Base-by-base conservation (phyloP, 2,888 invertebrate genomes). In the Vesta saturnalis region DNA sequence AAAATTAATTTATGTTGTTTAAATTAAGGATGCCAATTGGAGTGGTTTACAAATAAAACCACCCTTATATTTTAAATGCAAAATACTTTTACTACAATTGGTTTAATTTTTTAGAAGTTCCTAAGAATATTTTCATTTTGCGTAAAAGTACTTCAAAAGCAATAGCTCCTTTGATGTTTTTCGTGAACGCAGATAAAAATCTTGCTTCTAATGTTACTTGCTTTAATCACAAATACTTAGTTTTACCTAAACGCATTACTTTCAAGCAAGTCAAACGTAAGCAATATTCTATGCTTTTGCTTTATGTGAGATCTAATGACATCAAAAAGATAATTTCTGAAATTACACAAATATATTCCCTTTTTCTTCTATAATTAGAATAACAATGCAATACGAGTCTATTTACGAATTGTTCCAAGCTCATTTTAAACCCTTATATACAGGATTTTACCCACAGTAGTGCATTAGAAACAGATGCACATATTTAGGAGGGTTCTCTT, bases 401-500 rank as follows among this genome's bases (percentile, higher is more conserved):
- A 21, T 52, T 52, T 23, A n/a, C n/a, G 35, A n/a, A 58, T 35
- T 58, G 58, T 39, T n/a, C 18, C 52, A 64, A 64, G 49, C 58
- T 58, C 59, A 54, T 64, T 64, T 49, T 59, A 54, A 64, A 64
- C 64, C 59, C 64, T 64, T 64, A 12, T 64, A 39, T 10, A 59
- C 52, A 22, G 52, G 8, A 22, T 54, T 39, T 59, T 64, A 59
- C 64, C 59, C 64, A 58, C 52, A 15, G 30, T 57, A 59, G 52
- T 52, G 43, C 15, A 35, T 64, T 64, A 49, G 62, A 68, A 71
- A 63, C 73, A 72, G 73, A 73, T 72, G 71, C 67, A 70, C 60
- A 64, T 58, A 65, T 68, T 39, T 58, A 47, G 23, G 49, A 65
- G 64, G 68, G 65, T 60, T 59, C 64, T 18, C 65, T 70, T 73